Evolutionary conservation across 2,113 vertebrate species (phyloP).

Genomic region (Dasypus novemcinctus): DNA sequence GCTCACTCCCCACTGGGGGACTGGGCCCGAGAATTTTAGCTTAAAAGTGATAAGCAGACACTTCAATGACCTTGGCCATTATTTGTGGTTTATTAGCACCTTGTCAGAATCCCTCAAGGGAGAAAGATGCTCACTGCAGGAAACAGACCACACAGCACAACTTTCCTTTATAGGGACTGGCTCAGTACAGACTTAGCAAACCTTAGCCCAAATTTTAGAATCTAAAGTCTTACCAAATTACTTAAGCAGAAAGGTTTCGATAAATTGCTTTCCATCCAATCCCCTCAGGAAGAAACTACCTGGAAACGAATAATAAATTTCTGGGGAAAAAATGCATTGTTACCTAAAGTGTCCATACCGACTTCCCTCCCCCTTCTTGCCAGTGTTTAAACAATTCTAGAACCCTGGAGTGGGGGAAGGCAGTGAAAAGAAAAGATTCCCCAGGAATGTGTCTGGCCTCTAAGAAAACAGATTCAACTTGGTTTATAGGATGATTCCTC

Average conservation of each 20-base stretch:
- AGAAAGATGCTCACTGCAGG: not conserved
- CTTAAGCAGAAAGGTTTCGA: rapidly evolving
- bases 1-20: not conserved
- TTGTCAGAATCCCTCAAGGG: not conserved
- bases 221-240: too few relatives aligned
- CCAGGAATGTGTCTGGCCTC: not conserved
- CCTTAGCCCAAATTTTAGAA: not conserved
- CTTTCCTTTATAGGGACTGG: not conserved
- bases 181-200: not conserved
- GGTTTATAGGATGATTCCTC: not conserved
- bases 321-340: not conserved
- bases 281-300: not conserved
- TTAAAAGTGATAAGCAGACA: not conserved
- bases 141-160: not conserved
- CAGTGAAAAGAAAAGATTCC: too few relatives aligned
- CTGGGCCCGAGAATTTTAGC: not conserved
- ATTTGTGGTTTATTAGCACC: not conserved
- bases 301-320: not conserved
- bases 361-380: not conserved
- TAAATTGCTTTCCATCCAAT: not conserved
- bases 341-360: not conserved
- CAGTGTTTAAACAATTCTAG: not conserved
- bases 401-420: not conserved
- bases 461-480: not conserved
- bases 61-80: not conserved